Evolutionary conservation across 37 sponge, comb jelly and placozoan species (phyloP).

Genomic region (Halichondria panicea): DNA sequence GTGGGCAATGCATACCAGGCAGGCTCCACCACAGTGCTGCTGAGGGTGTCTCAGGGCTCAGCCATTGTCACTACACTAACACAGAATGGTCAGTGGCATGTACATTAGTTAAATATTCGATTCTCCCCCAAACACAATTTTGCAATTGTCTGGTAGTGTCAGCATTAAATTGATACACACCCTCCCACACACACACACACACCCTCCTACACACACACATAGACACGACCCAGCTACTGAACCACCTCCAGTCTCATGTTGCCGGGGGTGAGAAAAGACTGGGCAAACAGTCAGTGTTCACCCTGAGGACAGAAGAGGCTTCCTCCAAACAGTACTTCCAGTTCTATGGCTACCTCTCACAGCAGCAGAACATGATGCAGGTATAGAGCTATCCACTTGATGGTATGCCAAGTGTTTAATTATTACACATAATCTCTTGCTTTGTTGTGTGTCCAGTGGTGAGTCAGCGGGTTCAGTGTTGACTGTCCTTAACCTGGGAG

Average conservation of each 20-base stretch:
- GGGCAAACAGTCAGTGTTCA: slow-evolving; percentile 67
- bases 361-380: slow-evolving; percentile 99
- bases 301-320: slow-evolving; percentile 82
- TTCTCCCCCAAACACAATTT: too few species aligned
- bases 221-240: slow-evolving; percentile 13
- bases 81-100: slow-evolving; percentile 20
- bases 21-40: slow-evolving; percentile 1
- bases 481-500: too few species aligned
- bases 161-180: too few species aligned
- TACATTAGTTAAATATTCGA: too few species aligned
- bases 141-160: too few species aligned
- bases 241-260: slow-evolving; percentile 11
- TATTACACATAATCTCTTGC: too few species aligned
- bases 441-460: too few species aligned
- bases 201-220: too few species aligned
- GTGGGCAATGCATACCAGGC: slow-evolving; percentile 18
- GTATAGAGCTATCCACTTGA: slow-evolving; percentile 23
- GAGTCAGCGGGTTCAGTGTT: too few species aligned
- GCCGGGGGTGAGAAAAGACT: not conserved
- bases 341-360: slow-evolving; percentile 95
- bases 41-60: slow-evolving; percentile 45
- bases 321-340: slow-evolving; percentile 98
- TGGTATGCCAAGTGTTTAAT: too few species aligned
- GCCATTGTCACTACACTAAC: slow-evolving; percentile 21
- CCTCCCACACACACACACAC: too few species aligned